Evolutionary conservation across 2,888 invertebrate genomes (phyloP).

Genomic region (Itoplectis maculator): DNA sequence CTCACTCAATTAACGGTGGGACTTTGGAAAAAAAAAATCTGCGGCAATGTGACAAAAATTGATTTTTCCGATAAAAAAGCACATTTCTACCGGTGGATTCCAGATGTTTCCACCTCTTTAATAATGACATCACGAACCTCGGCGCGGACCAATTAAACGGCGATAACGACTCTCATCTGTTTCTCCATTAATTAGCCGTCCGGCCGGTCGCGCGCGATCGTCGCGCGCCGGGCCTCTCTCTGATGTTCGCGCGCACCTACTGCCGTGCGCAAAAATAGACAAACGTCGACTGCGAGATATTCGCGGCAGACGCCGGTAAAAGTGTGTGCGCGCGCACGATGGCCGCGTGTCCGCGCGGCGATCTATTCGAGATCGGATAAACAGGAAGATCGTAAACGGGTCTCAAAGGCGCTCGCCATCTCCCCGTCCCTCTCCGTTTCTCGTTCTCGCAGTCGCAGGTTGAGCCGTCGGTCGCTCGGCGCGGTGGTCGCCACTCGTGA

Average conservation of each 20-base stretch:
- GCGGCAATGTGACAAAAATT: too few species aligned
- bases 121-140: constrained; percentile 23
- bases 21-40: too few species aligned
- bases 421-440: constrained; percentile 22
- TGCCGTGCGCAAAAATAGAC: constrained; percentile 28
- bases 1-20: too few species aligned
- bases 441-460: background rate
- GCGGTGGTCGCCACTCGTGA: constrained; percentile 16
- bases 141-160: constrained; percentile 15
- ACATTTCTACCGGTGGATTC: too few species aligned
- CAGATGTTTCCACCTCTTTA: constrained; percentile 13
- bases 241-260: constrained; percentile 16
- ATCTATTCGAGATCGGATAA: constrained; percentile 64
- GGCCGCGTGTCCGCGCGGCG: constrained; percentile 11
- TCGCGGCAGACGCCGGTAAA: constrained; percentile 32
- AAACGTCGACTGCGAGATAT: constrained; percentile 17
- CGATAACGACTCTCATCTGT: constrained; percentile 16
- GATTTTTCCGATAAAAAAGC: too few species aligned
- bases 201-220: background rate
- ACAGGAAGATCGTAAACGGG: constrained; percentile 71
- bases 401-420: constrained; percentile 36
- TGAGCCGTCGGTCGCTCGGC: constrained; percentile 11
- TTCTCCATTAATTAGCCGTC: constrained; percentile 26
- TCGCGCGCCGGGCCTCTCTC: background rate
- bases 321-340: constrained; percentile 38